Conservation (phyloP, 2,888 invertebrate species). For the Therioaphis trifolii region DNA sequence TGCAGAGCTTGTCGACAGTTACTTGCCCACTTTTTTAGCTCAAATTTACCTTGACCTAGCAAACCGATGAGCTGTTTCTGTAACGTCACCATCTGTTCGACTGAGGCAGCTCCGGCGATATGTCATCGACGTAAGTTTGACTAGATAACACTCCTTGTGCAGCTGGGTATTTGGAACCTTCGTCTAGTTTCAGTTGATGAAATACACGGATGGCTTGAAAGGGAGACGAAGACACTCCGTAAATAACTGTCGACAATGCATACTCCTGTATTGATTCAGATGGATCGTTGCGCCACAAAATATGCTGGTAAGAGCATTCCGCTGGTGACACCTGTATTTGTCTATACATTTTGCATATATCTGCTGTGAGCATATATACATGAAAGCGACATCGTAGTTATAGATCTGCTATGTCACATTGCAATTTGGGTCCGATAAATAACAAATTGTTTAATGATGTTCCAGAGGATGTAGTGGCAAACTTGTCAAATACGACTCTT, state of each 20-base stretch:
- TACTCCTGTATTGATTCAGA: not conserved
- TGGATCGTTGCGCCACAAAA: conserved; percentile 67
- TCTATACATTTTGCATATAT: conserved; percentile 18
- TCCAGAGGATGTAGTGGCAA: not conserved
- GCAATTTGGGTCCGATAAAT: conserved; percentile 39
- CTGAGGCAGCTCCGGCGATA: not conserved
- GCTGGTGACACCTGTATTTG: conserved; percentile 64
- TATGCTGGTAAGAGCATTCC: conserved; percentile 66
- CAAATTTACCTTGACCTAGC: not conserved
- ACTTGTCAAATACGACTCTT: conserved; percentile 5
- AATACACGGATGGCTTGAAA: conserved; percentile 26
- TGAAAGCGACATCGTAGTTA: conserved; percentile 17
- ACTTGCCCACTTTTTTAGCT: too few species aligned
- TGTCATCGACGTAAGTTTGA: conserved; percentile 37
- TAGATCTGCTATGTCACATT: conserved; percentile 36
- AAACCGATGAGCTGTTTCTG: not conserved
- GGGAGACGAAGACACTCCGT: conserved; percentile 29
- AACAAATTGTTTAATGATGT: conserved; percentile 41
- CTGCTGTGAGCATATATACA: conserved; percentile 31
- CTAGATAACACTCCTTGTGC: not conserved
- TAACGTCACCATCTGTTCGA: not conserved
- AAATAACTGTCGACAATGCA: conserved; percentile 32
- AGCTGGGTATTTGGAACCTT: not conserved
- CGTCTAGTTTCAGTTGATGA: not conserved
- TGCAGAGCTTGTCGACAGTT: conserved; percentile 14